Base-by-base conservation (phyloP, 2,888 invertebrate species). In the Meteorus colon region DNA sequence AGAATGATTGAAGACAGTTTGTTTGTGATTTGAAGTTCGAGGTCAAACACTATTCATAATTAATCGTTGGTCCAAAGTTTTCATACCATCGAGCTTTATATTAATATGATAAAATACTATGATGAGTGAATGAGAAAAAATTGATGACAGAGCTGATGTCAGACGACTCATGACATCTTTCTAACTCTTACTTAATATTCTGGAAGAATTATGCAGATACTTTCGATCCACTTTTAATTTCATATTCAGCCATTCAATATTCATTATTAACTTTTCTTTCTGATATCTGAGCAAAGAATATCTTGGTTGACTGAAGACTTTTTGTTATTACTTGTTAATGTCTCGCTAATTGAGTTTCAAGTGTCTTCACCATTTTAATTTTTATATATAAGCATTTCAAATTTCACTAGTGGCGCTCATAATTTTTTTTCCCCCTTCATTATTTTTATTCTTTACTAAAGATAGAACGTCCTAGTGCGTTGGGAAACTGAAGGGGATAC, bases 291-390 rank as follows among this genome's bases (percentile, higher is more conserved):
- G 24, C 37, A 29, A 63, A 60, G n/a, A 45, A 19, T 71, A 24
- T 34, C 45, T 41, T 37, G 24, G 29, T 31, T 6, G 14, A 70
- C 55, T 70, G 19, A 70, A 45, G 48, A 34, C 51, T 34, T 31
- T 79, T 83, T 82, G 74, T 34, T 78, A 84, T 84, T 81, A 78
- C 79, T 79, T 81, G 81, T 84, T 83, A 83, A 83, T 82, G 72
- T 74, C 77, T 67, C 69, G 69, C 77, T 81, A 83, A 83, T 83
- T 84, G 82, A 75, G 69, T 72, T 63, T 60, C 65, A 77, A 67
- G 73, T 65, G 41, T 67, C 60, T 45, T 66, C 63, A 69, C 78
- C 82, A 82, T 77, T 84, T 55, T 8, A 19, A 55, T 19, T 55
- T 1, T n/a, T 24, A 48, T 19, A 55, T 19, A 55, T 65, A 24